Evolutionary conservation across 2,888 invertebrate species (phyloP).

Genomic region (Osedax frankpressi): DNA sequence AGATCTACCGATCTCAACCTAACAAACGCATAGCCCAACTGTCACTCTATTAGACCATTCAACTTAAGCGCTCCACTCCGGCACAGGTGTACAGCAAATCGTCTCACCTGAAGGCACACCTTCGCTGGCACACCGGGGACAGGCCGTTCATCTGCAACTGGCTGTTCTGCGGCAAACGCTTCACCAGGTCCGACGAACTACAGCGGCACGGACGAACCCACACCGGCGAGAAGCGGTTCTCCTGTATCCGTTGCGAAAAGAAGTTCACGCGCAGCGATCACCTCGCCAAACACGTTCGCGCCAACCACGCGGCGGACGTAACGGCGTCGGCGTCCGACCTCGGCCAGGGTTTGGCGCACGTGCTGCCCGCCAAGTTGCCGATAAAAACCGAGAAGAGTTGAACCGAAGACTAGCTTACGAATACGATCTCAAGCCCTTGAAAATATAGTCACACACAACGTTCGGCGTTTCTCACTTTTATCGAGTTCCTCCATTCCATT

Average conservation of each 20-base stretch:
- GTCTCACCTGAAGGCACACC: conserved; percentile 91
- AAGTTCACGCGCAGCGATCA: conserved; percentile 85
- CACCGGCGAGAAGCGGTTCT: conserved; percentile 77
- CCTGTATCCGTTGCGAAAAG: conserved; percentile 75
- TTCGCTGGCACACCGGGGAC: conserved; percentile 95
- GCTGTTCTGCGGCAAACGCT: conserved; percentile 91
- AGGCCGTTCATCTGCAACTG: conserved; percentile 93
- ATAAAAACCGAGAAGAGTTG: not conserved
- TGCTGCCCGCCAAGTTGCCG: not conserved
- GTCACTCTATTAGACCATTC: too few species aligned
- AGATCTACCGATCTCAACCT: too few species aligned
- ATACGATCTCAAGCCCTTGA: too few species aligned
- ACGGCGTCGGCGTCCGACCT: conserved; percentile 2
- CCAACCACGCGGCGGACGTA: conserved; percentile 51
- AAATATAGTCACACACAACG: too few species aligned
- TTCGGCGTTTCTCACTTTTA: too few species aligned
- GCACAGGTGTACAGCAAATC: conserved; percentile 69
- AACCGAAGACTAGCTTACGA: too few species aligned
- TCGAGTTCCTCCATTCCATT: too few species aligned
- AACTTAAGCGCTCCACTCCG: too few species aligned
- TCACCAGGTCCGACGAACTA: conserved; percentile 88
- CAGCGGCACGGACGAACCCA: conserved; percentile 89
- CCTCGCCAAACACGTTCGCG: conserved; percentile 79
- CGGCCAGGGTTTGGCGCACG: not conserved
- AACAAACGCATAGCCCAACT: too few species aligned